Evolutionary conservation across 2,888 invertebrate species (phyloP).

Genomic region (Athalia cordata): DNA sequence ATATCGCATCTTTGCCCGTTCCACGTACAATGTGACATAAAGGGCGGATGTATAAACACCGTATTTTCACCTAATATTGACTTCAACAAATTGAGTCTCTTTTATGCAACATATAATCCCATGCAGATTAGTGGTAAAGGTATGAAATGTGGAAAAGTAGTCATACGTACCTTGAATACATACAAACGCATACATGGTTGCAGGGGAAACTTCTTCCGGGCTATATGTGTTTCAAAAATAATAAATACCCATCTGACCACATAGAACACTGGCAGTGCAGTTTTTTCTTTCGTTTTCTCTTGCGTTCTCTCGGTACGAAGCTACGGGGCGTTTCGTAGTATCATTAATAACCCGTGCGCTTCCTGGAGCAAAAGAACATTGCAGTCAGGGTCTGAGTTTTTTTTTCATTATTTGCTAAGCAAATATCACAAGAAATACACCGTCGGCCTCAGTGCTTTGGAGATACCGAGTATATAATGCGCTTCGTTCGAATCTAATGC

Average conservation of each 20-base stretch:
- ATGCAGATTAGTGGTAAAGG: too few species aligned
- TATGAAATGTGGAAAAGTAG: too few species aligned
- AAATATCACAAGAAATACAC: conserved; percentile 2
- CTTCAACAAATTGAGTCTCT: too few species aligned
- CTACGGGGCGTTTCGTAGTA: neutral
- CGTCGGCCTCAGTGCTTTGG: neutral
- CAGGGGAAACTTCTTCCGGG: neutral
- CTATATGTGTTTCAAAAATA: too few species aligned
- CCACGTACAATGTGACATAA: conserved; percentile 2
- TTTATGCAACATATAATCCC: too few species aligned
- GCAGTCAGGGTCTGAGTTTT: conserved; percentile 8
- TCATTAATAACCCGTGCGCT: conserved; percentile 15
- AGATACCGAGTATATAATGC: neutral
- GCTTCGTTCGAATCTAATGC: too few species aligned
- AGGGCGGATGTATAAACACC: neutral
- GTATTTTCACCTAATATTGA: too few species aligned
- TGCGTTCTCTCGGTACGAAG: neutral
- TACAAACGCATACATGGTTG: neutral
- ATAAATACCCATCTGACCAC: neutral
- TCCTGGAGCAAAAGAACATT: conserved; percentile 18
- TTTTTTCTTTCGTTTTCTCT: neutral
- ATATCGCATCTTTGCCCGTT: conserved; percentile 15
- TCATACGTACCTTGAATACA: too few species aligned
- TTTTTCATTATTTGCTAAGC: neutral
- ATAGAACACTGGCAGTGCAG: neutral